phyloP scores from a whole-genome alignment of 2,797 vertebrate genomes.

The Thamnophis elegans region DNA sequence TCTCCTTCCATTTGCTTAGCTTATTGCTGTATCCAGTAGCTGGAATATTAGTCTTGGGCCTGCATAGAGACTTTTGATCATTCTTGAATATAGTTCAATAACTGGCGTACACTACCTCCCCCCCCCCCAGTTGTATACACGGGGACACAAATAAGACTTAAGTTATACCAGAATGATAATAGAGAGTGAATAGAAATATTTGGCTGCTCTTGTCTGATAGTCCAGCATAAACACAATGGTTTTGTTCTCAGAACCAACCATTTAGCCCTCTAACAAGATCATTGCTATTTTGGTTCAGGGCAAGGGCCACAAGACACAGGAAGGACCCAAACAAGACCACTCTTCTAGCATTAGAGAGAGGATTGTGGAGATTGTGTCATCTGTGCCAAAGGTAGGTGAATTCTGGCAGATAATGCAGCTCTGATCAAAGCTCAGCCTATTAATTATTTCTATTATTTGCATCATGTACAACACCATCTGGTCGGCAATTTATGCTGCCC shows the following conservation, averaged over 20 bases:
- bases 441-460: background rate
- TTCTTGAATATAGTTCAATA: background rate
- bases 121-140: background rate
- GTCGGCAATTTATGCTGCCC: no score
- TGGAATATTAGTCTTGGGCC: background rate
- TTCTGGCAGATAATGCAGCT: background rate
- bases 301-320: constrained; percentile 33
- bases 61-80: background rate
- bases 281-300: constrained; percentile 49
- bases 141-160: background rate
- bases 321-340: constrained; percentile 56
- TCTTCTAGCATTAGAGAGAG: constrained; percentile 62
- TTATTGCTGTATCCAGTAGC: background rate
- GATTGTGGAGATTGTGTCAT: constrained; percentile 38
- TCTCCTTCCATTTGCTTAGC: background rate
- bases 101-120: background rate
- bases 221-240: background rate
- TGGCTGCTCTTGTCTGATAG: background rate
- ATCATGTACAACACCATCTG: background rate
- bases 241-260: background rate
- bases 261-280: background rate
- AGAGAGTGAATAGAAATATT: background rate
- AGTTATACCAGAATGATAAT: background rate
- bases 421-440: background rate
- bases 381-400: constrained; percentile 63